Percentiles rank a stretch among this genome's conserved stretches.
Conservation (phyloP, 2,797 vertebrate species). For the Tokudaia tokunoshimensis region DNA sequence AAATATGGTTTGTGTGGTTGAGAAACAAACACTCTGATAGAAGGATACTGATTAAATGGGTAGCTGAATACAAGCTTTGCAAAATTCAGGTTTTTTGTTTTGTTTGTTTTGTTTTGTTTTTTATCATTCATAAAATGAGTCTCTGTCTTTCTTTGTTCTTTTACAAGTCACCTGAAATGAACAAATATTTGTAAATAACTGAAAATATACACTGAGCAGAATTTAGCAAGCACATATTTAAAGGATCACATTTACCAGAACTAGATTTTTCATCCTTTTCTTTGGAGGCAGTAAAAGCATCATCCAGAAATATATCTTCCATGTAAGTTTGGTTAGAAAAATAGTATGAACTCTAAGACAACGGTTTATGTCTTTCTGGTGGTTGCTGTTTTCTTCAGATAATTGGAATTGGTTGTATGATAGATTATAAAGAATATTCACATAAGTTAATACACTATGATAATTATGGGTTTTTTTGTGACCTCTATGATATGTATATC, state of each 20-base stretch:
- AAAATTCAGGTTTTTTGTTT: not conserved
- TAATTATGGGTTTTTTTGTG: not conserved
- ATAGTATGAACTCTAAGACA: not conserved
- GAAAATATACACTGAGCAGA: not conserved
- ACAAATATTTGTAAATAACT: not conserved
- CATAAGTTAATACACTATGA: not conserved
- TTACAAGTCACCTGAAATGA: not conserved
- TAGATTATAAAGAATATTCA: not conserved
- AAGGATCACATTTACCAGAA: not conserved
- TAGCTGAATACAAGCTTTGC: not conserved
- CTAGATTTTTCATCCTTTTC: not conserved
- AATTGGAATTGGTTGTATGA: not conserved
- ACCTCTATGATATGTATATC: not conserved
- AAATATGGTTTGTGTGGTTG: not conserved
- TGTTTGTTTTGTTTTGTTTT: not conserved
- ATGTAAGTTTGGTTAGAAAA: not conserved
- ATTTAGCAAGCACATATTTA: constrained; percentile 2
- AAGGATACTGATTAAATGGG: not conserved
- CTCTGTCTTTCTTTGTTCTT: not conserved
- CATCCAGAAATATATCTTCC: not conserved
- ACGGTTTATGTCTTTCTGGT: not conserved
- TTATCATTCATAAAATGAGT: not conserved
- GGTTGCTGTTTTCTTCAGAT: not conserved
- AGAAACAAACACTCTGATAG: not conserved
- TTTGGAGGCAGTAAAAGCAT: not conserved